Conservation (phyloP, 1,140 invertebrate genomes). For the Brachionus paranguensis region DNA sequence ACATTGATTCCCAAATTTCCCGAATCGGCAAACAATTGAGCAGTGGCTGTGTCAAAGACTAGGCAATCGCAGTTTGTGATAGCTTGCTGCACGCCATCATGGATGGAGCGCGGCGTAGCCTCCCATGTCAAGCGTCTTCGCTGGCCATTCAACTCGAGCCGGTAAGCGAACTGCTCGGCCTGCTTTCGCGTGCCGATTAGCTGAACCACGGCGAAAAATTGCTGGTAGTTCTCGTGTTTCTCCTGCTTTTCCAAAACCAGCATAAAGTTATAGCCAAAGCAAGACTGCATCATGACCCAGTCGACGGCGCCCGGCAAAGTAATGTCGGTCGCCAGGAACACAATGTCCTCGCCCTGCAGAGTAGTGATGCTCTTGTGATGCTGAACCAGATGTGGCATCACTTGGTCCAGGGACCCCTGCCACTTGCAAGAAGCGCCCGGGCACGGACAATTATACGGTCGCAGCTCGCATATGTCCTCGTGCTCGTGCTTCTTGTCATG, state of each 20-base stretch:
- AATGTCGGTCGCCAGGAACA: constrained; percentile 98
- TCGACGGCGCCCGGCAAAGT: constrained; percentile 98
- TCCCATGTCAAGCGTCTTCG: constrained; percentile 92
- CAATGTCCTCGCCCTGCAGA: constrained; percentile 86
- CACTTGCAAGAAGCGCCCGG: constrained; percentile 97
- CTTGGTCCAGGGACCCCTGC: constrained; percentile 89
- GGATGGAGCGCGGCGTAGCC: constrained; percentile 93
- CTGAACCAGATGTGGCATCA: constrained; percentile 94
- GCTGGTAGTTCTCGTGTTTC: constrained; percentile 70
- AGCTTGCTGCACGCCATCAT: constrained; percentile 95
- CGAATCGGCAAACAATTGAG: constrained; percentile 96
- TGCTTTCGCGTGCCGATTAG: constrained; percentile 96
- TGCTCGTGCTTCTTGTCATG: constrained; percentile 96
- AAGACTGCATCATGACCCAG: constrained; percentile 99
- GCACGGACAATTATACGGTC: constrained; percentile 88
- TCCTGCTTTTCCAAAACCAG: constrained; percentile 96
- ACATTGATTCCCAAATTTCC: constrained; percentile 99
- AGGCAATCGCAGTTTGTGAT: constrained; percentile 97
- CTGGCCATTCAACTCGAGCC: constrained; percentile 90
- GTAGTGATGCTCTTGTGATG: constrained; percentile 98
- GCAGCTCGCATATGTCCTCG: constrained; percentile 87
- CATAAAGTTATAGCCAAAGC: constrained; percentile 98
- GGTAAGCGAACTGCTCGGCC: constrained; percentile 96
- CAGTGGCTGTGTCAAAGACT: constrained; percentile 95
- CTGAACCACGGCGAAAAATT: constrained; percentile 99